Conservation (phyloP, 2,113 vertebrate genomes). For the Hippocampus barbouri region DNA sequence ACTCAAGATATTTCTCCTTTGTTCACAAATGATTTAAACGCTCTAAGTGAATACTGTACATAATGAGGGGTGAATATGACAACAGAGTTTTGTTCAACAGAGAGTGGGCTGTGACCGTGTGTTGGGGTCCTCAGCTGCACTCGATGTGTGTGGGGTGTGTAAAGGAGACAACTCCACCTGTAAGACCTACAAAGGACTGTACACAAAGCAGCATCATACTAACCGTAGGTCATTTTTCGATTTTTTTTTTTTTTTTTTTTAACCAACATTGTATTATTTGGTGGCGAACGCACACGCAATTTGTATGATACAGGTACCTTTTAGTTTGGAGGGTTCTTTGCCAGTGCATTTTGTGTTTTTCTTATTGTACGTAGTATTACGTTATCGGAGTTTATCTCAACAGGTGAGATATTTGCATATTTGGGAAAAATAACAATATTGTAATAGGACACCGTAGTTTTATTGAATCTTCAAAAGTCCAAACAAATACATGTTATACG, state of each 20-base stretch:
- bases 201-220: slow-evolving; percentile 75
- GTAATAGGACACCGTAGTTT: background rate
- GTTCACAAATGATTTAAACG: slow-evolving; percentile 1
- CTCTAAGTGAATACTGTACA: background rate
- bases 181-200: slow-evolving; percentile 76
- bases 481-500: background rate
- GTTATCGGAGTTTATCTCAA: no score
- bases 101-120: slow-evolving; percentile 82
- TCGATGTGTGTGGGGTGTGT: slow-evolving; percentile 82
- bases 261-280: background rate
- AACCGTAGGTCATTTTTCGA: slow-evolving; percentile 71
- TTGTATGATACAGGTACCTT: background rate
- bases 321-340: background rate
- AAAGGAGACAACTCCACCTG: slow-evolving; percentile 83
- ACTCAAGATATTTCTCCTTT: slow-evolving; percentile 8
- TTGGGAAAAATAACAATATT: background rate
- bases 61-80: background rate
- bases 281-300: background rate
- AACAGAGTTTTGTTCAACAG: slow-evolving; percentile 58
- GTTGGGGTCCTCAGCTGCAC: slow-evolving; percentile 76
- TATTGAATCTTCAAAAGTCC: background rate
- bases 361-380: no score
- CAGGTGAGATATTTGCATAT: background rate
- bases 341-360: no score
- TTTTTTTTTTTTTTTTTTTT: background rate